phyloP scores from a whole-genome alignment of 2,113 vertebrate species.

The Phoenicopterus ruber region DNA sequence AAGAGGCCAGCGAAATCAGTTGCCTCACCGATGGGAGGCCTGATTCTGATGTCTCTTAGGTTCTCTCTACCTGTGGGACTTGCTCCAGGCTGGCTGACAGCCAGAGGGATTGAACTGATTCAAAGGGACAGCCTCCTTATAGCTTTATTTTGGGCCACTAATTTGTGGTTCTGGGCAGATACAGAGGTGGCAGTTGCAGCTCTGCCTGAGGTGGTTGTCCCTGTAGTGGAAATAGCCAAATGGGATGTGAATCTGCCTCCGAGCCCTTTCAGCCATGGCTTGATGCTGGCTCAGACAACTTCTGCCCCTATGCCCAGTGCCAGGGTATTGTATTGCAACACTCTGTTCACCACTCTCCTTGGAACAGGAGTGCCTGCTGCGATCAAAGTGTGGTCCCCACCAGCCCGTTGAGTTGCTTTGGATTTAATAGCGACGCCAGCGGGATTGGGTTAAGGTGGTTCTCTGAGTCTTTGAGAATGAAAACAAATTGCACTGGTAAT shows the following conservation, averaged over 20 bases:
- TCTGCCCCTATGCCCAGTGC: fast-evolving
- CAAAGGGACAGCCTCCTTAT: background rate
- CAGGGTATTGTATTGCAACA: background rate
- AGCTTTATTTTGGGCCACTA: background rate
- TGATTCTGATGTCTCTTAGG: background rate
- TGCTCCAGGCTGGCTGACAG: background rate
- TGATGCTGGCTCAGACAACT: background rate
- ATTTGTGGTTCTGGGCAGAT: background rate
- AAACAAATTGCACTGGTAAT: background rate
- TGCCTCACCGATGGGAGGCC: background rate
- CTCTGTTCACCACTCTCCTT: background rate
- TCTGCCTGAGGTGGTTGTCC: background rate
- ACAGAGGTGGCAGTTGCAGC: background rate
- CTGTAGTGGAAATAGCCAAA: background rate
- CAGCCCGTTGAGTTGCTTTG: background rate
- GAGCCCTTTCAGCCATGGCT: background rate
- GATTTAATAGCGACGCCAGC: background rate
- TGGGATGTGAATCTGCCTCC: background rate
- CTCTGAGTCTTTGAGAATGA: background rate
- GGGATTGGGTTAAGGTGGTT: background rate
- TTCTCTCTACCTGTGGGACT: background rate
- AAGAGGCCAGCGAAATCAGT: background rate
- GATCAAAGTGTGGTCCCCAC: background rate
- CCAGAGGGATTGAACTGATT: background rate
- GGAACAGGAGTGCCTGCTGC: background rate